Evolutionary conservation across 2,113 vertebrate species (phyloP).

Genomic region (Zonotrichia leucophrys): DNA sequence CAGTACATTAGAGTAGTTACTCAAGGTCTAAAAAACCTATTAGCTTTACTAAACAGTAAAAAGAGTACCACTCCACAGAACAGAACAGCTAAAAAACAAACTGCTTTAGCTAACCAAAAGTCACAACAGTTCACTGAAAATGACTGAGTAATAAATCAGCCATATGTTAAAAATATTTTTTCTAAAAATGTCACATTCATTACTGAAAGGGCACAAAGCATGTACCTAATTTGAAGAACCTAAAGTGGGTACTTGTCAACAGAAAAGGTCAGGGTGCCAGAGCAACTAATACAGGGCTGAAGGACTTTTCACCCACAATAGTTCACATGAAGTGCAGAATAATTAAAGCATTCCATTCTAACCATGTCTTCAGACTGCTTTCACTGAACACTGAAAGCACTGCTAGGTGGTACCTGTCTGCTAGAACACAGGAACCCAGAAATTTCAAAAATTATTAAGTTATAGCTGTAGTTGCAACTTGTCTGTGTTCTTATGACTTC

Average conservation of each 20-base stretch:
- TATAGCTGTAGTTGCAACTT: not conserved
- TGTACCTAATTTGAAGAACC: not conserved
- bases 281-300: not conserved
- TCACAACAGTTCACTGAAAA: not conserved
- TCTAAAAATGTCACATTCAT: not conserved
- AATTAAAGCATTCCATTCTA: not conserved
- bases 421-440: not conserved
- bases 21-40: not conserved
- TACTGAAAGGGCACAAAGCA: not conserved
- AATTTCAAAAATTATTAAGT: not conserved
- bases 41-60: not conserved
- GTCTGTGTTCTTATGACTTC: not conserved
- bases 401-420: not conserved
- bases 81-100: not conserved
- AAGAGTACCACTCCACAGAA: not conserved
- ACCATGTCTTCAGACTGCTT: not conserved
- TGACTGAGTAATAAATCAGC: not conserved
- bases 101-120: not conserved
- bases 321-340: not conserved
- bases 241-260: not conserved
- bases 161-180: not conserved
- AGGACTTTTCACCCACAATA: not conserved
- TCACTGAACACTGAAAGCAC: not conserved
- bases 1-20: not conserved
- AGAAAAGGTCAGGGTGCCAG: not conserved